These are phyloP conservation scores for Zapus hudsonius DNA, from an alignment of 2,113 vertebrate genomes.

Conservation along the genomic window DNA sequence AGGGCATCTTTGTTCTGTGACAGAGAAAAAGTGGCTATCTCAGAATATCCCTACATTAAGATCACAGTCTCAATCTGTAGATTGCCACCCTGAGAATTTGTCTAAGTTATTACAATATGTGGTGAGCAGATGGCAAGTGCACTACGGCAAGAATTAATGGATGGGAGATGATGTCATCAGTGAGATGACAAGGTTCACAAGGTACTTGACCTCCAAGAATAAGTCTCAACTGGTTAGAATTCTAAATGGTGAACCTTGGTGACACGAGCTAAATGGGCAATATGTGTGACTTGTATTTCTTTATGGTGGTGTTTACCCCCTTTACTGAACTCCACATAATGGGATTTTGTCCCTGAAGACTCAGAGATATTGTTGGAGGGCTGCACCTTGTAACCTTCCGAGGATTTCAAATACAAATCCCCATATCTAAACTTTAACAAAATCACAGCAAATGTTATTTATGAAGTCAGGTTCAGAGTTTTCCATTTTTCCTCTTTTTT, in stretches of 20 bases:
- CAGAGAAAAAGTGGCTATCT: conserved; percentile 79
- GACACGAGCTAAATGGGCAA: conserved; percentile 94
- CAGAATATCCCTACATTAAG: conserved; percentile 86
- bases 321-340: conserved; percentile 88
- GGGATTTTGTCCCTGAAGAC: conserved; percentile 91
- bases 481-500: conserved; percentile 77
- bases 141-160: conserved; percentile 92
- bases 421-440: conserved; percentile 82
- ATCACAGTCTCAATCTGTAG: conserved; percentile 87
- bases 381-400: conserved; percentile 87
- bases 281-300: conserved; percentile 94
- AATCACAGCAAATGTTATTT: conserved; percentile 81
- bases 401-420: conserved; percentile 87
- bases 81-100: conserved; percentile 90
- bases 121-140: conserved; percentile 94
- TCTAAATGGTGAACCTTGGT: conserved; percentile 93
- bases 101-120: conserved; percentile 90
- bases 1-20: conserved; percentile 75
- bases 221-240: conserved; percentile 91
- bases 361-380: conserved; percentile 87
- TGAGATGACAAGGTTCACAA: conserved; percentile 92
- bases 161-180: conserved; percentile 98
- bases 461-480: conserved; percentile 78
- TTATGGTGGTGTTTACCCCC: conserved; percentile 92
- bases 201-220: conserved; percentile 91